A percentile compares a stretch with the other conserved stretches of the same genome.
phyloP scores from a whole-genome alignment of 2,888 invertebrate genomes.

The Prosapia bicincta region DNA sequence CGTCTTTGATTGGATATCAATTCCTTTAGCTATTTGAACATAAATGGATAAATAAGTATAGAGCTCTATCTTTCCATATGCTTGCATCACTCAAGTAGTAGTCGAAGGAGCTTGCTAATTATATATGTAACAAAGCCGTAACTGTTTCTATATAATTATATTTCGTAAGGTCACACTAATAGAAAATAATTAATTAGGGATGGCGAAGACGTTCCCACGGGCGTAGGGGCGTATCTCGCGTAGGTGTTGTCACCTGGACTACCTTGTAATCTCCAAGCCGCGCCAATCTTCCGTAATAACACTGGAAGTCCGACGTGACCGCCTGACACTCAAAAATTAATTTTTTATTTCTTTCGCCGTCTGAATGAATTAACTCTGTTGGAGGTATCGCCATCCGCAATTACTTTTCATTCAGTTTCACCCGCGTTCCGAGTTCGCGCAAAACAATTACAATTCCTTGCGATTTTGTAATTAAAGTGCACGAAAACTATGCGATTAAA shows the following conservation, averaged over 20 bases:
- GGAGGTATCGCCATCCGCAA: background rate
- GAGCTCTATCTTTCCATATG: too few species aligned
- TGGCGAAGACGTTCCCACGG: background rate
- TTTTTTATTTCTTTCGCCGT: background rate
- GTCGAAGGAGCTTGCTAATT: background rate
- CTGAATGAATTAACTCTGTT: background rate
- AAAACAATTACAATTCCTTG: background rate
- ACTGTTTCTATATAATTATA: background rate
- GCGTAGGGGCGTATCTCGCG: background rate
- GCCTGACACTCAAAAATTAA: background rate
- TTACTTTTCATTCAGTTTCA: constrained; percentile 2
- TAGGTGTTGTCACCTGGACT: background rate
- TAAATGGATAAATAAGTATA: too few species aligned
- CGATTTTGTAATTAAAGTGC: background rate
- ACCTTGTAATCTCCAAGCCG: background rate
- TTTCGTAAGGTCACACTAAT: background rate
- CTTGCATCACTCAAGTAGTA: too few species aligned
- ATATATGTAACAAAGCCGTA: background rate
- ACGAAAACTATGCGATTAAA: background rate
- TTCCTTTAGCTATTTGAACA: too few species aligned
- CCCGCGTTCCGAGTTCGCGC: background rate
- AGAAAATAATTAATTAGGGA: background rate
- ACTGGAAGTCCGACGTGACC: background rate
- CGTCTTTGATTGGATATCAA: too few species aligned
- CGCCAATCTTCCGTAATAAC: background rate